A percentile compares a stretch with the other conserved stretches of the same genome.
Evolutionary conservation across 2,888 invertebrate genomes (phyloP).

Genomic region (Mellilla xanthometata): DNA sequence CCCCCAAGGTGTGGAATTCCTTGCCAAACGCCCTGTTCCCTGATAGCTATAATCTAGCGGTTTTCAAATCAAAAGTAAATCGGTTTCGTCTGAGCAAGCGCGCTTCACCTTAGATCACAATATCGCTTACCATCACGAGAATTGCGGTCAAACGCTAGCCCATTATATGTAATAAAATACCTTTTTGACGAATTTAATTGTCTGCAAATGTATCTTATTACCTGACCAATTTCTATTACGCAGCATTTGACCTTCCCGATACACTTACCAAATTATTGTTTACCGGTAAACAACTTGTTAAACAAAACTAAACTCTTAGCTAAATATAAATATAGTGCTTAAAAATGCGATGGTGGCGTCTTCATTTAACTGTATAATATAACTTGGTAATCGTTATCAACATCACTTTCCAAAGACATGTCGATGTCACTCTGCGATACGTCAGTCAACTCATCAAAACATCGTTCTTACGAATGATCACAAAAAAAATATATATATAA

Average conservation of each 20-base stretch:
- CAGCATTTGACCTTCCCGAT: background rate
- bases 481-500: no score
- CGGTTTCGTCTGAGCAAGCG: no score
- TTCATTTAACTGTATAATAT: background rate
- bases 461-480: background rate
- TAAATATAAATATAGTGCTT: background rate
- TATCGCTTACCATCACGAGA: no score
- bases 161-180: no score
- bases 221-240: background rate
- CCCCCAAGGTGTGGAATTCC: no score
- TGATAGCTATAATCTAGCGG: no score
- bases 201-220: no score
- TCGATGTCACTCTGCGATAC: constrained; percentile 28
- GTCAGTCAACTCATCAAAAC: constrained; percentile 39
- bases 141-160: no score
- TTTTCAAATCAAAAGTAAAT: no score
- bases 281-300: background rate
- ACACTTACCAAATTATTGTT: background rate
- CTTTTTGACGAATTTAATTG: no score
- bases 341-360: background rate
- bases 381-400: constrained; percentile 8
- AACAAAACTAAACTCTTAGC: background rate
- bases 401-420: constrained; percentile 3
- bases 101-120: no score
- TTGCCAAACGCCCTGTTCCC: no score